Base-by-base conservation (phyloP, 2,797 vertebrate genomes). In the Anisognathus igniventris region DNA sequence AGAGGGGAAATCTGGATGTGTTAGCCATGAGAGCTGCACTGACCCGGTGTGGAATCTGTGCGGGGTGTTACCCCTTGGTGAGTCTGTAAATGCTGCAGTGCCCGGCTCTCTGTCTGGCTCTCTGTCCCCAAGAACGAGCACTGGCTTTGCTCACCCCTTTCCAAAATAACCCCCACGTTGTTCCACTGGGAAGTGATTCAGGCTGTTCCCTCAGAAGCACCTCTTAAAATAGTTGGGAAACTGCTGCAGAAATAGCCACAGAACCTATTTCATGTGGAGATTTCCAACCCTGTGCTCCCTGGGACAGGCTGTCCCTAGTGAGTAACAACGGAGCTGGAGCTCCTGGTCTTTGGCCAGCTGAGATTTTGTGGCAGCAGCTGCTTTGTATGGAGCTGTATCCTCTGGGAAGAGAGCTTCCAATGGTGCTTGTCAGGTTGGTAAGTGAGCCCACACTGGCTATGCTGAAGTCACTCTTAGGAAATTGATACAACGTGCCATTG, bases 221-320 rank as follows among this genome's bases (percentile, higher is more conserved):
- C 68, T 58, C 80, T 66, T 50, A 22, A 71, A 88, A 31, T 21
- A 64, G 40, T 3, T 58, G 66, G 62, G n/a, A 45, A 79, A 22
- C 42, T 10, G 60, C 44, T 45, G 83, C 28, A 48, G 33, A 35
- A 79, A 12, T 6, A 45, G 31, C 39, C 21, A 2, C 7, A 17
- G 4, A 22, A 21, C 27, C 28, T 16, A 0, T 77, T 80, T 14
- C 2, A 0, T 20, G 1, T 1, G 6, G 25, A 47, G 4, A 12
- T 75, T 90, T 79, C 54, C 56, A n/a, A 0, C 21, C 19, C 22
- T 1, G n/a, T 25, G 31, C 48, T 79, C 20, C 68, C 35, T 16
- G 40, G 64, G 30, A 21, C 53, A 25, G 20, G 25, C 44, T 48
- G 70, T 39, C 47, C 2, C 2, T 31, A 10, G 12, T 8, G 65